Evolutionary conservation across 1,140 invertebrate genomes (phyloP).

Genomic region (Zaprionus davidi): DNA sequence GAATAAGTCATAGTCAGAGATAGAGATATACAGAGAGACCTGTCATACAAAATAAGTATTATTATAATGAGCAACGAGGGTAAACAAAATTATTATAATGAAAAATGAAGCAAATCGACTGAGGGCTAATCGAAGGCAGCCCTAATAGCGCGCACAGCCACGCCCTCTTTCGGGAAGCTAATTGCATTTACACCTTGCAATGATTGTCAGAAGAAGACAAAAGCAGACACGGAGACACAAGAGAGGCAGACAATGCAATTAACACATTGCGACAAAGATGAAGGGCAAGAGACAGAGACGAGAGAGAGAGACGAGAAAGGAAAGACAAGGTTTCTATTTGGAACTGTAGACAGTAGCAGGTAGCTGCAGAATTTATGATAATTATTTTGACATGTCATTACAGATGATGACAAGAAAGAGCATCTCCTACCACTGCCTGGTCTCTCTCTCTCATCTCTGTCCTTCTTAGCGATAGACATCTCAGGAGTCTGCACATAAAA

Average conservation of each 20-base stretch:
- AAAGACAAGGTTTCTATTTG: conserved; percentile 13
- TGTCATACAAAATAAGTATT: not conserved
- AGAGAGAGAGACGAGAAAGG: not conserved
- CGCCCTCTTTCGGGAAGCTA: conserved; percentile 14
- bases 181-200: conserved; percentile 59
- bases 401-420: conserved; percentile 42
- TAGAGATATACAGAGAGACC: not conserved
- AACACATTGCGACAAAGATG: conserved; percentile 46
- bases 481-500: conserved; percentile 43
- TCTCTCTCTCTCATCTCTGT: conserved; percentile 9
- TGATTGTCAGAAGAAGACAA: conserved; percentile 18
- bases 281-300: not conserved
- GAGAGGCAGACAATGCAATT: conserved; percentile 43
- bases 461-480: conserved; percentile 49
- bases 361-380: conserved; percentile 66
- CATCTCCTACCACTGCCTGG: no score
- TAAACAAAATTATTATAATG: conserved; percentile 1
- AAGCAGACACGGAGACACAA: conserved; percentile 18
- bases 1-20: not conserved
- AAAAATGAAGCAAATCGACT: not conserved
- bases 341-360: conserved; percentile 59
- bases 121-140: conserved; percentile 23
- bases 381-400: conserved; percentile 70
- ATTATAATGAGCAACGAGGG: not conserved
- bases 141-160: conserved; percentile 13